Evolutionary conservation across 2,797 vertebrate species (phyloP).

Genomic region (Leptoclinus maculatus): DNA sequence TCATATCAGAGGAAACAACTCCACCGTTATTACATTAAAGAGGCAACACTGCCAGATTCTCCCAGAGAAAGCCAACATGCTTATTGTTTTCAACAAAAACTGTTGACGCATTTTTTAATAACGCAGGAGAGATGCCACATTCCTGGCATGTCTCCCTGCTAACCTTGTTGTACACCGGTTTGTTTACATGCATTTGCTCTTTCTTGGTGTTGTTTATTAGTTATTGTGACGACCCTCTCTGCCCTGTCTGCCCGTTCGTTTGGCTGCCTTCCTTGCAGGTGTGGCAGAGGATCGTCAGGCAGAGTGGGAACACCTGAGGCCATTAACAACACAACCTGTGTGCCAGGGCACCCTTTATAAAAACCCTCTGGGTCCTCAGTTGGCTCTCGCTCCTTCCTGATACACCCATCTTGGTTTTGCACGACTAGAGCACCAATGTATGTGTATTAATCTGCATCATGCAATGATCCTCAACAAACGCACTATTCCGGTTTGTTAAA

Average conservation of each 20-base stretch:
- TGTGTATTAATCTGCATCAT: not conserved
- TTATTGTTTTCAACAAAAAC: not conserved
- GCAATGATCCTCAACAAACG: not conserved
- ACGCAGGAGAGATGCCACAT: conserved; percentile 12
- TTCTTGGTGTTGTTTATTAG: not conserved
- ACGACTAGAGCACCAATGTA: not conserved
- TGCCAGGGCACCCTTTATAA: no score
- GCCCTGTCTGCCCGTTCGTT: no score
- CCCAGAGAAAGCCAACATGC: not conserved
- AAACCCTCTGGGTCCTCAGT: no score
- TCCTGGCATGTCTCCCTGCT: not conserved
- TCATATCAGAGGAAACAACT: conserved; percentile 9
- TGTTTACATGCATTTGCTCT: conserved; percentile 12
- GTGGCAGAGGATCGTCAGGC: no score
- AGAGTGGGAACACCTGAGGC: no score
- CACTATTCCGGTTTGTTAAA: not conserved
- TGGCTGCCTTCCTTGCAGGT: no score
- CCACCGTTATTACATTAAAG: conserved; percentile 21
- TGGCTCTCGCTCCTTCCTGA: no score
- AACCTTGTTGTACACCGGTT: conserved; percentile 12
- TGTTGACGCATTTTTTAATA: conserved; percentile 40
- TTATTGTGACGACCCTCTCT: no score
- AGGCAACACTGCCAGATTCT: conserved; percentile 7
- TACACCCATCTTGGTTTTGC: no score
- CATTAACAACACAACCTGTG: no score